A percentile compares a stretch with the other conserved stretches of the same genome.
Evolutionary conservation across 2,797 vertebrate genomes (phyloP).

Genomic region (Gymnodraco acuticeps): DNA sequence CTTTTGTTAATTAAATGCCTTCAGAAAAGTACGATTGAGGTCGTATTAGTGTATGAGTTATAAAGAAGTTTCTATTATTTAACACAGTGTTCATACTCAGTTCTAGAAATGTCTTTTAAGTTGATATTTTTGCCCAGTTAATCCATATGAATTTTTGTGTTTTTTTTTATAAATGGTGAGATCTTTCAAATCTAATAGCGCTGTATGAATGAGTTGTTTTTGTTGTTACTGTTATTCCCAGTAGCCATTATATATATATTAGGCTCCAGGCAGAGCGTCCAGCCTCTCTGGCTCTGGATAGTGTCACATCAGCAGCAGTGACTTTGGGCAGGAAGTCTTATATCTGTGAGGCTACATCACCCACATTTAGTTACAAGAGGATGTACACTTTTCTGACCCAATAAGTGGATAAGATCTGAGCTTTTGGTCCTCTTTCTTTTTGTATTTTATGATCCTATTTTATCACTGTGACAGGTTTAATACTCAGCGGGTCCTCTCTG

Average conservation of each 20-base stretch:
- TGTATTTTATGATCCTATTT: constrained; percentile 20
- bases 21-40: not conserved
- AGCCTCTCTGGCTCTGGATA: constrained; percentile 46
- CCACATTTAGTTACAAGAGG: constrained; percentile 2
- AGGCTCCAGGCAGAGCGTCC: not conserved
- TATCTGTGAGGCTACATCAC: constrained; percentile 42
- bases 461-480: constrained; percentile 23
- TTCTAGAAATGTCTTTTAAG: not conserved
- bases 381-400: constrained; percentile 17
- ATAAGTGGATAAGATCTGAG: constrained; percentile 22
- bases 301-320: constrained; percentile 59
- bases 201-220: not conserved
- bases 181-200: not conserved
- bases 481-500: not conserved
- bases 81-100: not conserved
- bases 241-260: not conserved
- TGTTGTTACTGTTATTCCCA: not conserved
- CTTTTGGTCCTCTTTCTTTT: constrained; percentile 1
- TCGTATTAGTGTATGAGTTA: not conserved
- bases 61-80: not conserved
- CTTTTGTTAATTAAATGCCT: not conserved
- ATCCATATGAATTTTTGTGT: not conserved
- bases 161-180: not conserved
- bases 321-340: constrained; percentile 56
- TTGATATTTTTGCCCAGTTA: not conserved